phyloP scores from a whole-genome alignment of 1,140 invertebrate genomes.

The Thaumatotibia leucotreta region DNA sequence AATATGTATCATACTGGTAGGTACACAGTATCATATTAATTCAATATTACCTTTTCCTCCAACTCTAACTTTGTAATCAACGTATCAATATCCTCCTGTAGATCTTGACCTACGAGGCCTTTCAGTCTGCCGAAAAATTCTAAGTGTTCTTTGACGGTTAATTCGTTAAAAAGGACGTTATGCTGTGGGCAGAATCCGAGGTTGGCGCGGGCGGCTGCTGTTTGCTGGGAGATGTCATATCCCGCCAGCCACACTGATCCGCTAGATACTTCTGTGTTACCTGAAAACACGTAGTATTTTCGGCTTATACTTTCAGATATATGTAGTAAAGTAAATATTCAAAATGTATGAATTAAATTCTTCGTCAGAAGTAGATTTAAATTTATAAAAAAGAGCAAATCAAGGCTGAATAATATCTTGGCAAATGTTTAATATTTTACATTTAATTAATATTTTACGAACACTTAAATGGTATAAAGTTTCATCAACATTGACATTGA shows the following conservation, averaged over 20 bases:
- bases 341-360: too few species aligned
- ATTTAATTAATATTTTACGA: too few species aligned
- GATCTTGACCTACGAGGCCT: slow-evolving; percentile 79
- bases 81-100: slow-evolving; percentile 73
- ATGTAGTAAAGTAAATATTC: too few species aligned
- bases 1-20: too few species aligned
- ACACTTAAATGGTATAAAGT: too few species aligned
- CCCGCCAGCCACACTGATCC: slow-evolving; percentile 84
- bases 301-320: too few species aligned
- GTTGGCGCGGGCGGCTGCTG: slow-evolving; percentile 78
- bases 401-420: too few species aligned
- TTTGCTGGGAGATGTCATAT: slow-evolving; percentile 80
- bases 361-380: too few species aligned
- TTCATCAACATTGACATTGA: too few species aligned
- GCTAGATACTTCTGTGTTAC: slow-evolving; percentile 74
- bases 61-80: slow-evolving; percentile 59
- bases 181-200: slow-evolving; percentile 96
- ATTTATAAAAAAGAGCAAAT: too few species aligned
- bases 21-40: too few species aligned
- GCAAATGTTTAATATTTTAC: too few species aligned
- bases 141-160: slow-evolving; percentile 94
- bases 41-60: slow-evolving; percentile 61
- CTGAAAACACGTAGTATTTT: slow-evolving; percentile 33
- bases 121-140: slow-evolving; percentile 89
- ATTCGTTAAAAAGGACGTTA: slow-evolving; percentile 93